Base-by-base conservation (phyloP, 2,797 vertebrate genomes). In the Darevskia nairensis region DNA sequence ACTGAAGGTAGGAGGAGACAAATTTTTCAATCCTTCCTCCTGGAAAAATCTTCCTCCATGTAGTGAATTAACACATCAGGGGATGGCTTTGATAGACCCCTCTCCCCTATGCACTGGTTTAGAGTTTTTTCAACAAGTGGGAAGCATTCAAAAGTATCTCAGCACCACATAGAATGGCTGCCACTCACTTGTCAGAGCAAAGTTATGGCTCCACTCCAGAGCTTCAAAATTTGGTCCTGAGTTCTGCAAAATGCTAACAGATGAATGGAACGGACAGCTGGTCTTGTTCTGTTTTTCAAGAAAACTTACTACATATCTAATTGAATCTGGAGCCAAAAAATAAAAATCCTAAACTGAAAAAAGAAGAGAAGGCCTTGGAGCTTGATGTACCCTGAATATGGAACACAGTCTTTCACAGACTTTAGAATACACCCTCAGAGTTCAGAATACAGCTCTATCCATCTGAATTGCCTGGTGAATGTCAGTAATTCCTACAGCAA, bases 321-420 rank as follows among this genome's bases (percentile, higher is more conserved):
- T 21, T 44, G 21, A 21, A 8, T 44, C 35, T 76, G 17, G 39
- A 76, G n/a, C n/a, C 27, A 71, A 32, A n/a, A 71, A n/a, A 32
- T 25, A 72, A 55, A 83, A 15, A 74, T 27, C 55, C 71, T 35
- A 84, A 32, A 1, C 11, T 75, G 44, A 61, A 61, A 35, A 77
- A 25, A n/a, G 41, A 68, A 71, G 29, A 59, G n/a, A 71, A 55
- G 71, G 23, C 44, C 59, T 71, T 9, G 6, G 77, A 69, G 29
- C 77, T 86, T 86, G n/a, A n/a, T 71, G 77, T 80, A 27, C 75
- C 17, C 29, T 79, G 83, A 75, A 41, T 41, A 85, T 61, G 39
- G 41, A 35, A 59, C 64, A 39, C 61, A 32, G 41, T 27, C 61
- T 69, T 29, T 39, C 21, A 19, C 29, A 80, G 13, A 39, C 44